Conservation (phyloP, 2,888 invertebrate genomes). For the Brachynemurus nebulosus region DNA sequence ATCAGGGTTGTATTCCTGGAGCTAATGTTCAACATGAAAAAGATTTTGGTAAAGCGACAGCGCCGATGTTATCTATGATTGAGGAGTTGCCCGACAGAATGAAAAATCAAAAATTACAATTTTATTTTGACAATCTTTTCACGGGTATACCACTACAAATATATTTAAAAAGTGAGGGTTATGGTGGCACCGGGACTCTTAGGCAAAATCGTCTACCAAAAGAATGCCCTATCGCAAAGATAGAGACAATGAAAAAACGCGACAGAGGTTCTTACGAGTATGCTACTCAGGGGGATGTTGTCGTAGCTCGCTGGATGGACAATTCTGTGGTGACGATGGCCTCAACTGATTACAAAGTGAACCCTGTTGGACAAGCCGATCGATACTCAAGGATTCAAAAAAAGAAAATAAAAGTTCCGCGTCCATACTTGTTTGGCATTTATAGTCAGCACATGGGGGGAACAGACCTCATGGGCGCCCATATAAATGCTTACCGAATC, state of each 20-base stretch:
- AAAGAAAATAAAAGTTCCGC: conserved; percentile 13
- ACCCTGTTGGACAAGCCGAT: conserved; percentile 12
- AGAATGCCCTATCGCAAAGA: conserved; percentile 13
- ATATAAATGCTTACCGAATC: conserved; percentile 19
- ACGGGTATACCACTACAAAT: conserved; percentile 15
- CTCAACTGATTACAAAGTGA: too few relatives aligned
- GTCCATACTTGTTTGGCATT: too few relatives aligned
- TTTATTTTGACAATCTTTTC: conserved; percentile 21
- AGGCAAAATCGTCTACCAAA: conserved; percentile 17
- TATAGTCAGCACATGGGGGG: too few relatives aligned
- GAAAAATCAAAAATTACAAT: conserved; percentile 15
- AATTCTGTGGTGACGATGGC: too few relatives aligned
- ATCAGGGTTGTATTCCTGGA: conserved; percentile 21
- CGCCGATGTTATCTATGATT: conserved; percentile 15
- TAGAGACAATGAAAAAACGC: too few relatives aligned
- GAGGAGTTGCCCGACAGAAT: conserved; percentile 16
- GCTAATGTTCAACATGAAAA: conserved; percentile 17
- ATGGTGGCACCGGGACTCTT: conserved; percentile 18
- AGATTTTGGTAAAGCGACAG: conserved; percentile 20
- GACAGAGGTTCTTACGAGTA: conserved; percentile 16
- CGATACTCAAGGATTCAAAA: conserved; percentile 11
- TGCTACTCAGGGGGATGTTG: conserved; percentile 11
- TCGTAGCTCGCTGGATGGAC: too few relatives aligned
- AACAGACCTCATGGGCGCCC: conserved; percentile 17
- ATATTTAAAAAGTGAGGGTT: conserved; percentile 14